phyloP scores from a whole-genome alignment of 2,888 invertebrate species.

The Eueremaeus valkanovi region DNA sequence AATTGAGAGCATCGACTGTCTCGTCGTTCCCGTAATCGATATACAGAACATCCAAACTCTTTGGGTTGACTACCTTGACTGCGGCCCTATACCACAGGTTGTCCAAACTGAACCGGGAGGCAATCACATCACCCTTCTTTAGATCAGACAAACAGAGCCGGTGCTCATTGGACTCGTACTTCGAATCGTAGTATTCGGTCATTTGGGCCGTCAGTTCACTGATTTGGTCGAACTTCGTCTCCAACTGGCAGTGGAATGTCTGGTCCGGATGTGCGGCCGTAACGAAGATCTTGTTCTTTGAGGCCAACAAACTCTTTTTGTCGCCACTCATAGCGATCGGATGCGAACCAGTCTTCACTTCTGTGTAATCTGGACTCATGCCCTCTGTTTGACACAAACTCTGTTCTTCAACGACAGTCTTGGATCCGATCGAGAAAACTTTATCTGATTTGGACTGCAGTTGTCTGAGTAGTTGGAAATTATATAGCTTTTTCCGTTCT shows the following conservation, averaged over 20 bases:
- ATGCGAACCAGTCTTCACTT: no score
- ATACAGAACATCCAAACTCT: conserved; percentile 39
- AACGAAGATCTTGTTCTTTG: neutral
- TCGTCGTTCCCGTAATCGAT: conserved; percentile 44
- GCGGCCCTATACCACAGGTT: conserved; percentile 43
- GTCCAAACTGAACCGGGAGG: conserved; percentile 41
- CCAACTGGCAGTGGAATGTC: neutral
- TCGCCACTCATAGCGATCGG: neutral
- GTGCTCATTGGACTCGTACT: neutral
- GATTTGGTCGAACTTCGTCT: neutral
- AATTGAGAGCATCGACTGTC: neutral
- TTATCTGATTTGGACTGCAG: no score
- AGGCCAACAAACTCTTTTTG: neutral
- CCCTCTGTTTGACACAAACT: no score
- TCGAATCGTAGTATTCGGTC: neutral
- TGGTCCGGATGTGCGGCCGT: neutral
- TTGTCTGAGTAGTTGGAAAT: no score
- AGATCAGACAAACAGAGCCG: neutral
- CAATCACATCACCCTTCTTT: conserved; percentile 39
- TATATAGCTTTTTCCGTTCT: no score
- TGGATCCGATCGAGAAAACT: no score
- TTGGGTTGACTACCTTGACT: conserved; percentile 12
- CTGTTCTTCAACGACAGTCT: no score
- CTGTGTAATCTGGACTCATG: no score
- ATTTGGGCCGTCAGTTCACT: neutral